phyloP scores from a whole-genome alignment of 2,797 vertebrate species.

The Halcyon badia region DNA sequence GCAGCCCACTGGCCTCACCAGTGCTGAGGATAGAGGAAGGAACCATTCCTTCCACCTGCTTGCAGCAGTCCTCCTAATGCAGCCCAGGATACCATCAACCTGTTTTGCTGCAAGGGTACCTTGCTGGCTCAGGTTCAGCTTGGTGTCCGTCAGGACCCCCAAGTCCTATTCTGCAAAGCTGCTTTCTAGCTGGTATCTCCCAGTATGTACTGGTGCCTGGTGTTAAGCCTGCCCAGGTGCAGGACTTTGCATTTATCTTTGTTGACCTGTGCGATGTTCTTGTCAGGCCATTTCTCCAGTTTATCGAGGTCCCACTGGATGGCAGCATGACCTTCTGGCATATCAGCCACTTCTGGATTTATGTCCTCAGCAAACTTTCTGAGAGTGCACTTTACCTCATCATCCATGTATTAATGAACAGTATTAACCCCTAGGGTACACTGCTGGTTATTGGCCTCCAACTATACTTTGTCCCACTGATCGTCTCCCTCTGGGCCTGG shows the following conservation, averaged over 20 bases:
- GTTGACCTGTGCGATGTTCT: neutral
- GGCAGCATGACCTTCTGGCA: neutral
- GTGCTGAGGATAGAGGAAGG: neutral
- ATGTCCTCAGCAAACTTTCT: neutral
- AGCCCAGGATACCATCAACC: neutral
- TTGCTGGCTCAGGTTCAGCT: neutral
- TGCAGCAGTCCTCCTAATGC: neutral
- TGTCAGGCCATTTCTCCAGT: neutral
- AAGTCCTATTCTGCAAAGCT: neutral
- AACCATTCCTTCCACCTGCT: neutral
- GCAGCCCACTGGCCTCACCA: neutral
- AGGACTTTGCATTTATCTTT: neutral
- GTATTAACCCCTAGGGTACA: neutral
- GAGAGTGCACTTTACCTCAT: neutral
- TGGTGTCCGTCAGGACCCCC: neutral
- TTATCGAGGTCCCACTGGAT: accelerated
- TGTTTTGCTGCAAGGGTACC: neutral
- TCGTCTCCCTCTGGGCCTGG: neutral
- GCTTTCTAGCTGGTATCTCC: neutral
- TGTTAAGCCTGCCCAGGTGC: neutral
- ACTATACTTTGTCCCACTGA: neutral
- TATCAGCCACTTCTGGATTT: neutral
- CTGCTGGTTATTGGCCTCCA: neutral
- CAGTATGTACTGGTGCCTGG: neutral
- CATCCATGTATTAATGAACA: neutral